Evolutionary conservation across 2,888 invertebrate genomes (phyloP).

Genomic region (Acanthacorydalis orientalis): DNA sequence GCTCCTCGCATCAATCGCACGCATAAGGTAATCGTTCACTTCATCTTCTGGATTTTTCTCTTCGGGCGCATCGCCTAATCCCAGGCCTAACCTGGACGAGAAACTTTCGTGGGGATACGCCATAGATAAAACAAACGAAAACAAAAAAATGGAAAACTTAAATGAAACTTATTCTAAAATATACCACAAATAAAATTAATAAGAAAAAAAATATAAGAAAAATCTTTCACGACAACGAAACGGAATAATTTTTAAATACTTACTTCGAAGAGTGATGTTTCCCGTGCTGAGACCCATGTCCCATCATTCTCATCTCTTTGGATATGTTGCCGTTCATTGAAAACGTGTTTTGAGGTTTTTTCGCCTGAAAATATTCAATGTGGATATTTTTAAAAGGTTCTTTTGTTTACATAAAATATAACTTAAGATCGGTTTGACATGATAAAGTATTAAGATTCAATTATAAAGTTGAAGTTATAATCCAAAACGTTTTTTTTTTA

Average conservation of each 20-base stretch:
- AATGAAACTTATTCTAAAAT: too few relatives aligned
- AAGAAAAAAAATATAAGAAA: too few relatives aligned
- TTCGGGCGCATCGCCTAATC: constrained; percentile 51
- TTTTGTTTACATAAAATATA: neutral
- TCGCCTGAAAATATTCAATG: constrained; percentile 29
- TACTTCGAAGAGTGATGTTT: constrained; percentile 43
- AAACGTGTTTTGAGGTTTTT: constrained; percentile 42
- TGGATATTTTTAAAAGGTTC: neutral
- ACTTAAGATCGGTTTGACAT: too few relatives aligned
- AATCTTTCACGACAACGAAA: too few relatives aligned
- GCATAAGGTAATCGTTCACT: constrained; percentile 90
- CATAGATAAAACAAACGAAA: neutral
- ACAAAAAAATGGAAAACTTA: neutral
- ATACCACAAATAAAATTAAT: too few relatives aligned
- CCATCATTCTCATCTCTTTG: constrained; percentile 83
- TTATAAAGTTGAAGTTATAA: too few relatives aligned
- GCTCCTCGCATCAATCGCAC: constrained; percentile 88
- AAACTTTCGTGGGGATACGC: constrained; percentile 1
- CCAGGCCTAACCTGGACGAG: constrained; percentile 30
- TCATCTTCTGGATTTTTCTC: constrained; percentile 78
- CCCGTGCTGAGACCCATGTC: constrained; percentile 61
- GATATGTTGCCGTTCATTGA: constrained; percentile 63
- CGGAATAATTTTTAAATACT: constrained; percentile 16
- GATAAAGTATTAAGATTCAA: too few relatives aligned
- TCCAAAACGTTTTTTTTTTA: too few relatives aligned